Percentiles rank a stretch among this genome's conserved stretches.
Evolutionary conservation across 2,797 vertebrate genomes (phyloP).

Genomic region (Sebastiscus tertius): DNA sequence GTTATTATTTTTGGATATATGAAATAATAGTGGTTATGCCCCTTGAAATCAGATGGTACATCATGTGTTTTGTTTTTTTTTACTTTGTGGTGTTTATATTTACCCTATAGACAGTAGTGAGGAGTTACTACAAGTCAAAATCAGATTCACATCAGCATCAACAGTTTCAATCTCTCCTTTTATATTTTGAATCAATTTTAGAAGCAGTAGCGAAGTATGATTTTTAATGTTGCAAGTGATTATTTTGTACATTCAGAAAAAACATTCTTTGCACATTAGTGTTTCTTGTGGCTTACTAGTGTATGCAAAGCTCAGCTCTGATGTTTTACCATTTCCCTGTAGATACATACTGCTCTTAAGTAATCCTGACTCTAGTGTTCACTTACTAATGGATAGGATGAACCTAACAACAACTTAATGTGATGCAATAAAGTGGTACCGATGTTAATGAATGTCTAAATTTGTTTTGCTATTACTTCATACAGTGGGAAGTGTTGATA

Average conservation of each 20-base stretch:
- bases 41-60: background rate
- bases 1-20: slow-evolving; percentile 31
- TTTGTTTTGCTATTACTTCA: background rate
- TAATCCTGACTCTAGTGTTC: slow-evolving; percentile 56
- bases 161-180: background rate
- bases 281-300: slow-evolving; percentile 43
- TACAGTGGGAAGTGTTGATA: background rate
- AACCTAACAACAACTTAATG: slow-evolving; percentile 71
- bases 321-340: slow-evolving; percentile 53
- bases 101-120: background rate
- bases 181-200: slow-evolving; percentile 36
- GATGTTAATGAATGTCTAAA: slow-evolving; percentile 24
- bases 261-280: slow-evolving; percentile 37
- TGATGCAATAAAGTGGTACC: slow-evolving; percentile 76
- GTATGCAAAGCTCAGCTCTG: slow-evolving; percentile 38
- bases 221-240: slow-evolving; percentile 27
- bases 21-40: background rate
- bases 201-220: background rate
- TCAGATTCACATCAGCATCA: slow-evolving; percentile 1
- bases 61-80: slow-evolving; percentile 6
- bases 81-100: background rate
- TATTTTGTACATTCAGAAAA: slow-evolving; percentile 38
- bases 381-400: slow-evolving; percentile 69
- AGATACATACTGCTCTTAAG: slow-evolving; percentile 51
- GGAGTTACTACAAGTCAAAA: background rate